phyloP scores from a whole-genome alignment of 2,113 vertebrate genomes.

The Syngnathus scovelli region DNA sequence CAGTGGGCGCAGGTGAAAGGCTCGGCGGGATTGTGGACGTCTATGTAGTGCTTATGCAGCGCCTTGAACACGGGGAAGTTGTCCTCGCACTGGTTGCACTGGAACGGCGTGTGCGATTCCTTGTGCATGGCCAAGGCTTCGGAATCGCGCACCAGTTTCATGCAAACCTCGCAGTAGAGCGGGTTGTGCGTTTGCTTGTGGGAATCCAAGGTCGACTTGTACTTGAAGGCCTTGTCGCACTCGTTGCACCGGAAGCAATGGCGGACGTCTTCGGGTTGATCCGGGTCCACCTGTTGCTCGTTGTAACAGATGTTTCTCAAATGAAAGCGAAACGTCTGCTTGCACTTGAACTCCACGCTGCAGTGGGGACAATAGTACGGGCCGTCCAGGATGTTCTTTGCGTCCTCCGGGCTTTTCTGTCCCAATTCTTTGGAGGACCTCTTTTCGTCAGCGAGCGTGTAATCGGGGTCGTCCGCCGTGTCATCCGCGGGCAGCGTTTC shows the following conservation, averaged over 20 bases:
- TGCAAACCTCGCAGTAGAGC: constrained; percentile 65
- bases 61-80: constrained; percentile 62
- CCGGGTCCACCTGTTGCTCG: constrained; percentile 63
- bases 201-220: constrained; percentile 59
- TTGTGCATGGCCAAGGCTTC: constrained; percentile 61
- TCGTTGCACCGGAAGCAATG: constrained; percentile 57
- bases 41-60: constrained; percentile 64
- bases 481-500: constrained; percentile 18
- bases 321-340: constrained; percentile 60
- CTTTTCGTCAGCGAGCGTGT: constrained; percentile 8
- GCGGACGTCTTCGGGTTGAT: constrained; percentile 46
- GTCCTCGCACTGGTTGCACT: constrained; percentile 63
- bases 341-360: constrained; percentile 63
- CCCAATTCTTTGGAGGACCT: constrained; percentile 13
- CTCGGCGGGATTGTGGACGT: constrained; percentile 56
- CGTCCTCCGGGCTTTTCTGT: constrained; percentile 33
- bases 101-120: constrained; percentile 63
- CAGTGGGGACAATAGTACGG: constrained; percentile 65
- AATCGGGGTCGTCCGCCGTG: constrained; percentile 19
- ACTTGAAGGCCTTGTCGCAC: constrained; percentile 62
- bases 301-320: constrained; percentile 64
- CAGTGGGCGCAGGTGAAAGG: constrained; percentile 62
- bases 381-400: constrained; percentile 37
- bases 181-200: constrained; percentile 69
- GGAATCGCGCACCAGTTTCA: constrained; percentile 58